Percentiles rank a stretch among this genome's conserved stretches.
Evolutionary conservation across 1,140 invertebrate species (phyloP).

Genomic region (Hycleus phaleratus): DNA sequence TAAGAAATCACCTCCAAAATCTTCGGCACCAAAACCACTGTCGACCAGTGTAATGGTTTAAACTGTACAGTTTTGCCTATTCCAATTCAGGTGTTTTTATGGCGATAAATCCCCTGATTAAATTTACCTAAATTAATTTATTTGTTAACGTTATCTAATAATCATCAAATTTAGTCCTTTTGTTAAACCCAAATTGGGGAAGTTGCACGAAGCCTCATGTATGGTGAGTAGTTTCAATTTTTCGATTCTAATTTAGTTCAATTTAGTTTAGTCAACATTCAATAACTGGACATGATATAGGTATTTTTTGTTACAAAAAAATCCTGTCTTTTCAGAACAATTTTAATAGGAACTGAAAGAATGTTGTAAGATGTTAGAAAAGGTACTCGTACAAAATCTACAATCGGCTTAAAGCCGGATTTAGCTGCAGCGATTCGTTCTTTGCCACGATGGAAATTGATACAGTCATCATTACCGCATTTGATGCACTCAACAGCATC

Average conservation of each 20-base stretch:
- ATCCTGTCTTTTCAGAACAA: no score
- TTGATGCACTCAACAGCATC: constrained; percentile 87
- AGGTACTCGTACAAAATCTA: constrained; percentile 96
- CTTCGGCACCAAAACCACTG: no score
- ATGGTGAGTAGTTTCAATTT: constrained; percentile 58
- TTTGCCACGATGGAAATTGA: constrained; percentile 85
- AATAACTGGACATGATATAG: constrained; percentile 77
- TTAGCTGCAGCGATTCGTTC: constrained; percentile 84
- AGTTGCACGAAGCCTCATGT: constrained; percentile 93
- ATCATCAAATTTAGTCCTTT: constrained; percentile 56
- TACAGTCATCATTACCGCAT: constrained; percentile 86
- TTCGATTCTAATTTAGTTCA: no score
- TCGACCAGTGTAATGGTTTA: constrained; percentile 21
- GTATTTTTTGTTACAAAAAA: constrained; percentile 41
- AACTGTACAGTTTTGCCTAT: constrained; percentile 79
- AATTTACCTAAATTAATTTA: not conserved
- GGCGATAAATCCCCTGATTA: constrained; percentile 88
- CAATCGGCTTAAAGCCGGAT: constrained; percentile 87
- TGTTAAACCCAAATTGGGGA: constrained; percentile 85
- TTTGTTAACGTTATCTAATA: not conserved
- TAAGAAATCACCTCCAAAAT: no score
- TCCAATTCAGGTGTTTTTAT: constrained; percentile 94
- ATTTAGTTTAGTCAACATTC: constrained; percentile 79
- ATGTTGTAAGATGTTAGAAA: constrained; percentile 72
- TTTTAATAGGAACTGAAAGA: constrained; percentile 37